A percentile compares a stretch with the other conserved stretches of the same genome.
Conservation (phyloP, 2,113 vertebrate species). For the Cyanoramphus novaezelandiae region DNA sequence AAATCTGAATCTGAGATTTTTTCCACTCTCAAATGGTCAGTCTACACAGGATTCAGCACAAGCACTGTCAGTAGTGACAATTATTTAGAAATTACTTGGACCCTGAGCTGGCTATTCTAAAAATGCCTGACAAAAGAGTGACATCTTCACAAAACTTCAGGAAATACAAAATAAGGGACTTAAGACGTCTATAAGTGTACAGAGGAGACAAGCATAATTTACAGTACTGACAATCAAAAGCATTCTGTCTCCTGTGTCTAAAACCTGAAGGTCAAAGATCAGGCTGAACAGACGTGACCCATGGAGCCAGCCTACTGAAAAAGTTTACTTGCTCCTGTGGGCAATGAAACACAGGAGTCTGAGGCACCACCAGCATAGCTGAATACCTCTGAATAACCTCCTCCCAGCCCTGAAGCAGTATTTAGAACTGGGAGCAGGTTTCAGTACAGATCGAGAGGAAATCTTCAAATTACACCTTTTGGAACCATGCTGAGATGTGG, state of each 20-base stretch:
- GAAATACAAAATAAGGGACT: neutral
- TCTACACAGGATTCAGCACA: neutral
- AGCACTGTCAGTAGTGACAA: neutral
- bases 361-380: neutral
- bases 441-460: neutral
- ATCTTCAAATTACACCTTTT: neutral
- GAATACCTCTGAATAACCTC: neutral
- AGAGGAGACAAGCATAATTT: neutral
- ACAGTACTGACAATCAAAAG: neutral
- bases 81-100: neutral
- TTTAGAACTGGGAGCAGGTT: neutral
- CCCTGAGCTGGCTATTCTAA: neutral
- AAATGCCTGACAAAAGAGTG: neutral
- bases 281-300: neutral
- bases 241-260: neutral
- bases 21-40: neutral
- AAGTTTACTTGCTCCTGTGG: neutral
- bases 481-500: neutral
- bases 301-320: neutral
- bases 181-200: neutral
- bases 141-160: neutral
- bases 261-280: neutral
- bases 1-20: neutral
- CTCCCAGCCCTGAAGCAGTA: neutral
- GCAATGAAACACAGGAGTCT: neutral